Percentiles rank a stretch among this genome's conserved stretches.
Evolutionary conservation across 2,113 vertebrate genomes (phyloP).

Genomic region (Rhizomys pruinosus): DNA sequence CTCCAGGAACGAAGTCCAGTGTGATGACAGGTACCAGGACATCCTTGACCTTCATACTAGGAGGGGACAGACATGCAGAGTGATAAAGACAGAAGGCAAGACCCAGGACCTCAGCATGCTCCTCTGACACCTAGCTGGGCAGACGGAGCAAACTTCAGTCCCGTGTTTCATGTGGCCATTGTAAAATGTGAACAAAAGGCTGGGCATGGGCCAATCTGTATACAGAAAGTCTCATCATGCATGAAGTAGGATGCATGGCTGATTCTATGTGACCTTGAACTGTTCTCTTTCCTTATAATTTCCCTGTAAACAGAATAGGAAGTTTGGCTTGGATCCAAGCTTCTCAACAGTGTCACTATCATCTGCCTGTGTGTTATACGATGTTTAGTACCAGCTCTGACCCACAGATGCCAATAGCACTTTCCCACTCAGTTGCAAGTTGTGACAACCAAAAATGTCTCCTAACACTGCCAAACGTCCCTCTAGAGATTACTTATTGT

Average conservation of each 20-base stretch:
- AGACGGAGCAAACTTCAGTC: neutral
- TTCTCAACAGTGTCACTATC: neutral
- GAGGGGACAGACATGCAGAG: neutral
- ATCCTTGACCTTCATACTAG: conserved; percentile 79
- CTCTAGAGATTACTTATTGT: neutral
- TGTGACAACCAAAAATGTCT: neutral
- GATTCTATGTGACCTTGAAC: neutral
- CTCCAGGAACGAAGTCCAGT: fast-evolving
- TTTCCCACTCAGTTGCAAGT: neutral
- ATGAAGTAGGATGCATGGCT: neutral
- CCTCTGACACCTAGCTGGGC: neutral
- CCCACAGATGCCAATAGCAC: neutral
- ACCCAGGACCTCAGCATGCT: neutral
- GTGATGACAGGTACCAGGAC: neutral
- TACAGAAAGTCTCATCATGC: neutral
- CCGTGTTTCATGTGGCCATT: neutral
- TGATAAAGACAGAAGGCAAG: neutral
- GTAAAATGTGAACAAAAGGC: neutral
- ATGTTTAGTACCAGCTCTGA: neutral
- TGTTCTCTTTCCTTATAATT: neutral
- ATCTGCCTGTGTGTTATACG: neutral
- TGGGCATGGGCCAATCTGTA: neutral
- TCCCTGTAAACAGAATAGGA: neutral
- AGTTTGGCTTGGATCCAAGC: neutral
- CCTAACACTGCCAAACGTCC: neutral